Conservation (phyloP, 2,113 vertebrate species). For the Pollimyrus isidori region DNA sequence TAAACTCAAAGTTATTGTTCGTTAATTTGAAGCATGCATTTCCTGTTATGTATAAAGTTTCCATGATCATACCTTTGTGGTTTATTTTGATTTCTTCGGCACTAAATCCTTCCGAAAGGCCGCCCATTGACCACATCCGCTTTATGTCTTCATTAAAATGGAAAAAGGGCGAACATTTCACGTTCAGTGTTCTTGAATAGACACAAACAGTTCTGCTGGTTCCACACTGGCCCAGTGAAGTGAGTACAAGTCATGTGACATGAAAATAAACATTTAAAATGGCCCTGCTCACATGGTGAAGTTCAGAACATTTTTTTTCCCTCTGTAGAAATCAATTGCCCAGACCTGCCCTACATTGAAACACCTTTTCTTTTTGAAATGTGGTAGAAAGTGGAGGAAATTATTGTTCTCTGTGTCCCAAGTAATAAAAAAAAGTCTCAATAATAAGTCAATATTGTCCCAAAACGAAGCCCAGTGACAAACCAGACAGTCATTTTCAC, state of each 20-base stretch:
- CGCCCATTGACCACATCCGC: not conserved
- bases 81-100: not conserved
- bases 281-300: not conserved
- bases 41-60: not conserved
- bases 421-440: not conserved
- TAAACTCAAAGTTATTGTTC: not conserved
- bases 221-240: not conserved
- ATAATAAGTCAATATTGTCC: not conserved
- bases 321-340: not conserved
- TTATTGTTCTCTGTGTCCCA: not conserved
- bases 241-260: not conserved
- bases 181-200: not conserved
- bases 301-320: not conserved
- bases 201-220: not conserved
- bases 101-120: not conserved
- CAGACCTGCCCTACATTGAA: not conserved
- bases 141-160: not conserved
- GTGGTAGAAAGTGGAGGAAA: not conserved
- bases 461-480: not conserved
- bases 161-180: not conserved
- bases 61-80: not conserved
- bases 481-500: not conserved
- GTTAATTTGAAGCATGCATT: not conserved
- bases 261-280: not conserved
- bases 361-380: not conserved